Evolutionary conservation across 2,888 invertebrate species (phyloP), one percentile per base, ranked within the genome.

Genomic region (Zhengitettix transpicula): DNA sequence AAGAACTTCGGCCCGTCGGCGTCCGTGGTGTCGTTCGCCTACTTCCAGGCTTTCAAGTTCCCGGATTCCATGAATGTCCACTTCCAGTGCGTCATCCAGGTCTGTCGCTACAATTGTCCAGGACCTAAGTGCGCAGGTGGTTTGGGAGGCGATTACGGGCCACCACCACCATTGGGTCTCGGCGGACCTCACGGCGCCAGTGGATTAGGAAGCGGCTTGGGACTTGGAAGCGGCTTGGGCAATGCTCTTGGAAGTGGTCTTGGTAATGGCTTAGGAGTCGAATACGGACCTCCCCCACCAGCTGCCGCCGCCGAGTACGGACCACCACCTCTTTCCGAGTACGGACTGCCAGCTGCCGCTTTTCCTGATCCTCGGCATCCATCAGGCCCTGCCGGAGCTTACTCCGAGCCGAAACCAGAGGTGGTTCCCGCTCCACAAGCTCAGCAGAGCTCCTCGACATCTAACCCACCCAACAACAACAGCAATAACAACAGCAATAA

Each of bases 21-120:
- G 8, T 92, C 92, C 0, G 94, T 94, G 7, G 92, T 94, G 15
- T 92, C 92, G 58, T 94, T 93, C 71, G 93, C 94, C 14, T 92
- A 94, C 76, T 94, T 94, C 87, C 93, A 94, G 76, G 94, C 94
- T 9, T 94, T 94, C 78, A 94, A 94, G 74, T 94, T 94, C 83
- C 94, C 94, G 1, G 94, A 94, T 72, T 92, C 92, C 12, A 94
- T 94, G 93, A 93, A 94, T 72, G 94, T 94, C 5, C 93, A 93
- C 80, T 94, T 94, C 86, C 94, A 94, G 73, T 94, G 94, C 71
- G 92, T 93, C 53, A 94, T 94, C 67, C 94, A 94, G 77, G 93
- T 94, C 7, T 94, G 94, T 70, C 81, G 93, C 67, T 90, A 91
- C 73, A 91, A 93, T 71, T 94, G 93, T 67, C 93, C 93, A 1